Percentiles rank a stretch among this genome's conserved stretches.
These are phyloP conservation scores for Callaeas wilsoni DNA, from an alignment of 2,113 vertebrate species.

Conservation along the genomic window DNA sequence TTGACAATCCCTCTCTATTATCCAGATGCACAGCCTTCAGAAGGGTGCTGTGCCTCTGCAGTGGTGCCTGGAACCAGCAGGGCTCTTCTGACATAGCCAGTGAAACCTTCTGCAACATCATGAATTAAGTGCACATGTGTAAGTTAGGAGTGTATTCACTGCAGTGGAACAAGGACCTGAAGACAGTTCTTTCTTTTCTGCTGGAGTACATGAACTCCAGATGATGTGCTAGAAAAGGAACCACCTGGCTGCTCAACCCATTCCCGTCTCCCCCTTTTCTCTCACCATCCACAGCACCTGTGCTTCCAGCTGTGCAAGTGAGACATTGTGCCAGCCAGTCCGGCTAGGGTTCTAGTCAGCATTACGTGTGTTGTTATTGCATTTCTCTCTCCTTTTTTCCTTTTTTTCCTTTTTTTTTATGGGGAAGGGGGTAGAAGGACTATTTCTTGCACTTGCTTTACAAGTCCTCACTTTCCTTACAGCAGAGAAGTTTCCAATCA, in stretches of 20 bases:
- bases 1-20: not conserved
- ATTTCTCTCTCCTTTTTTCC: not conserved
- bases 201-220: not conserved
- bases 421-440: fast-evolving
- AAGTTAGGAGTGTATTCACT: not conserved
- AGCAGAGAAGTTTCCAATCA: not conserved
- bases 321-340: not conserved
- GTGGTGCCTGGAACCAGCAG: not conserved
- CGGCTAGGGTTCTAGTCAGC: not conserved
- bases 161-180: not conserved
- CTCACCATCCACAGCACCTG: not conserved
- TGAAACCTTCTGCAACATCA: not conserved
- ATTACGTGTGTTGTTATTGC: not conserved
- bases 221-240: not conserved
- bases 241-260: not conserved
- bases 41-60: not conserved
- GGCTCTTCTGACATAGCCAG: not conserved
- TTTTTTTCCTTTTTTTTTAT: not conserved
- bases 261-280: not conserved
- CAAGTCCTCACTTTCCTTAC: not conserved
- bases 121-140: not conserved
- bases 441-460: not conserved
- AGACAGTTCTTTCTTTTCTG: not conserved
- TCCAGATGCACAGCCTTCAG: no score
- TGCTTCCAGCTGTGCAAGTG: not conserved